Percentiles rank a stretch among this genome's conserved stretches.
Conservation (phyloP, 2,113 vertebrate genomes). For the Ailurus styani region DNA sequence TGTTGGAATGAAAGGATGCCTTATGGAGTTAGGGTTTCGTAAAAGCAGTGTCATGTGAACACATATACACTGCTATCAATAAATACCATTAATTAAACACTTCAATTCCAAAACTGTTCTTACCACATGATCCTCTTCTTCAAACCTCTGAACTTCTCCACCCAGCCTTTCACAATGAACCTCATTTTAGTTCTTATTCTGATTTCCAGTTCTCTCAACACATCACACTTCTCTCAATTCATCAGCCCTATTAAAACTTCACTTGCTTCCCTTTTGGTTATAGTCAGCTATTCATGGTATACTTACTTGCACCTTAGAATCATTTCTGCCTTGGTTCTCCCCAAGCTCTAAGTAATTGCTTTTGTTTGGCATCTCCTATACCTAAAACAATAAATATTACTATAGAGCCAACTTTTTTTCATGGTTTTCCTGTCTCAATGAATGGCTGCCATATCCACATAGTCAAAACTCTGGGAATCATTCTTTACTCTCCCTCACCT, state of each 20-base stretch:
- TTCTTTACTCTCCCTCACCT: neutral
- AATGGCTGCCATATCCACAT: neutral
- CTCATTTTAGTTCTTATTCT: neutral
- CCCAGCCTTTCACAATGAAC: neutral
- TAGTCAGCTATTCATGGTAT: neutral
- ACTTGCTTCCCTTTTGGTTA: neutral
- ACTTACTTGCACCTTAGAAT: neutral
- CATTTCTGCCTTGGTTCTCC: neutral
- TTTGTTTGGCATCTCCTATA: neutral
- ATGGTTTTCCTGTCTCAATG: neutral
- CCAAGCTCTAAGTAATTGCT: neutral
- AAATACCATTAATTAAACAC: neutral
- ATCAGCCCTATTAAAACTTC: neutral
- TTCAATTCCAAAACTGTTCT: neutral
- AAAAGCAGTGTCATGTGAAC: neutral
- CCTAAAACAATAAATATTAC: neutral
- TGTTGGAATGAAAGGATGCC: neutral
- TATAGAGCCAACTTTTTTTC: neutral
- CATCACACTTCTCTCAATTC: neutral
- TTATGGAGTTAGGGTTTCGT: neutral
- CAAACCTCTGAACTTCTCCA: neutral
- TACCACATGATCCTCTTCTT: neutral
- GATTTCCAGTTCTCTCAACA: neutral
- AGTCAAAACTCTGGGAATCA: neutral
- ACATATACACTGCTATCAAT: neutral